These are phyloP conservation scores for Caenorhabditis japonica DNA, from an alignment of 2,888 invertebrate genomes.

Conservation along the genomic window DNA sequence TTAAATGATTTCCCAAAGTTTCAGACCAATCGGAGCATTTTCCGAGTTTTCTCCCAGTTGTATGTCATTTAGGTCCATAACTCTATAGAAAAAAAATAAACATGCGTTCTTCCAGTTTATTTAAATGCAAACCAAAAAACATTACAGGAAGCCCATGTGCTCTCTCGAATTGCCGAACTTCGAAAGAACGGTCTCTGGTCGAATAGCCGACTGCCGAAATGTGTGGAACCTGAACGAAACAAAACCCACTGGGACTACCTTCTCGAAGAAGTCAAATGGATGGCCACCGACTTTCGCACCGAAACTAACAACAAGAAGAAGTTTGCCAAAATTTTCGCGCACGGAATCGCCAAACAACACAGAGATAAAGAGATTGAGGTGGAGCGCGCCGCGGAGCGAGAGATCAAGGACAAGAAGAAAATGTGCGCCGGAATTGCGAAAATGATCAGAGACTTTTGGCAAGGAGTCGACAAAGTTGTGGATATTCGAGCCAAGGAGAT, in stretches of 20 bases:
- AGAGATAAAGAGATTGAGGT: conserved; percentile 88
- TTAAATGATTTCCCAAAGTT: no score
- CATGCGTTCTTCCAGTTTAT: no score
- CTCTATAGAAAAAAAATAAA: no score
- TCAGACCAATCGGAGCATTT: no score
- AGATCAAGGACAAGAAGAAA: conserved; percentile 81
- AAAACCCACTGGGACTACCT: conserved; percentile 99
- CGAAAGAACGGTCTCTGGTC: conserved; percentile 96
- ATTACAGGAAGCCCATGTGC: conserved; percentile 88
- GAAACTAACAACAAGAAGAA: conserved; percentile 95
- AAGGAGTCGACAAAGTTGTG: conserved; percentile 90
- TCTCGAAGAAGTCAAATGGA: conserved; percentile 96
- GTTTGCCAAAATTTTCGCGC: conserved; percentile 57
- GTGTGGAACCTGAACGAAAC: conserved; percentile 88
- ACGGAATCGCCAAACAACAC: conserved; percentile 53
- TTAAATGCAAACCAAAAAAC: no score
- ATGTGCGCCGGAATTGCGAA: conserved; percentile 89
- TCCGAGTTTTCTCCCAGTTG: no score
- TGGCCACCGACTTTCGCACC: conserved; percentile 95
- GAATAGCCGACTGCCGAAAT: conserved; percentile 79
- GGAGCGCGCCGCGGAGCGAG: conserved; percentile 89
- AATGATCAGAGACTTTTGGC: conserved; percentile 94
- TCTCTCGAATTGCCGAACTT: conserved; percentile 90
- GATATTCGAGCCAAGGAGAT: conserved; percentile 81
- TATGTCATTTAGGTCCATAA: no score